These are phyloP conservation scores for Chelon auratus DNA, from an alignment of 2,797 vertebrate species.

Conservation along the genomic window DNA sequence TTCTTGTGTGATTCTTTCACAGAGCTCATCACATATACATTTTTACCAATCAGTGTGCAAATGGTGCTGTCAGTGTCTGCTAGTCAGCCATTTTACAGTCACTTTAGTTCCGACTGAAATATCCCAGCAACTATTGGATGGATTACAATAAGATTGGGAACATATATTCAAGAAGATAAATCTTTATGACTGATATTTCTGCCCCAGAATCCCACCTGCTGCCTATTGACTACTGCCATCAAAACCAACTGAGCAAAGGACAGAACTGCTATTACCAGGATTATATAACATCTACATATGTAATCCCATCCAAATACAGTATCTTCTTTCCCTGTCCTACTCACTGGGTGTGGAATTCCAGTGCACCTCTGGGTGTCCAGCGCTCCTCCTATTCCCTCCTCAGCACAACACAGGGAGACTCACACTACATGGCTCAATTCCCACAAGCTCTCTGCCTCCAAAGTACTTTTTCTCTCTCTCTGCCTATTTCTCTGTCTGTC, in stretches of 20 bases:
- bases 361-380: conserved; percentile 61
- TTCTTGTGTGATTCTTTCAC: background rate
- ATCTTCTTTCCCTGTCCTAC: conserved; percentile 28
- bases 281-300: conserved; percentile 38
- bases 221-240: conserved; percentile 10
- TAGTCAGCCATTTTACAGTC: too few relatives aligned
- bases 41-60: background rate
- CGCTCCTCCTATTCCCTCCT: conserved; percentile 54
- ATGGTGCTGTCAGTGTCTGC: too few relatives aligned
- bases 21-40: background rate
- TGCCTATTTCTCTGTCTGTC: conserved; percentile 37
- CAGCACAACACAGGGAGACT: conserved; percentile 54
- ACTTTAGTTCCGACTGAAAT: background rate
- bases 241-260: conserved; percentile 17
- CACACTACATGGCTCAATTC: conserved; percentile 61
- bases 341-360: conserved; percentile 62
- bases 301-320: conserved; percentile 37
- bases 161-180: background rate
- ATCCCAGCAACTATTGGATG: too few relatives aligned
- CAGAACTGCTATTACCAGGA: conserved; percentile 8
- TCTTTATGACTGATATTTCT: too few relatives aligned
- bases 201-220: background rate
- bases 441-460: conserved; percentile 49
- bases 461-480: conserved; percentile 3
- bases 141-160: background rate